Percentiles rank a stretch among this genome's conserved stretches.
Conservation (phyloP, 2,797 vertebrate genomes). For the Strix occidentalis region DNA sequence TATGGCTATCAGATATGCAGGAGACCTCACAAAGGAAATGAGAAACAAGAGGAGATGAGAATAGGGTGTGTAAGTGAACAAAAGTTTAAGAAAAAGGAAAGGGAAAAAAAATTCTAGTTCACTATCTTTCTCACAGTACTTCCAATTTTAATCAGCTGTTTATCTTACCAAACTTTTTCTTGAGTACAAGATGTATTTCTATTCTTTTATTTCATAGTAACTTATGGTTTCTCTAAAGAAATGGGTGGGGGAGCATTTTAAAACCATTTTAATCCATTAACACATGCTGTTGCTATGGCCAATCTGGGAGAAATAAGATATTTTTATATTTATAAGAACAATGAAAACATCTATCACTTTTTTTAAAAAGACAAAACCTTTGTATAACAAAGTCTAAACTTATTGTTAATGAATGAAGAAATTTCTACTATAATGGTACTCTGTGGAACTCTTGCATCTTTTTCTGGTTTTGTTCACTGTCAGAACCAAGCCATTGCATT, state of each 20-base stretch:
- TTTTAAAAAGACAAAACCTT: background rate
- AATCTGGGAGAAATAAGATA: background rate
- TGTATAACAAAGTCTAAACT: background rate
- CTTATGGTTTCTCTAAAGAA: background rate
- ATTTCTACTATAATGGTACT: background rate
- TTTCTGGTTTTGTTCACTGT: background rate
- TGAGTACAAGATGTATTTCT: background rate
- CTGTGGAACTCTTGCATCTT: background rate
- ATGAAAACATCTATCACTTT: background rate
- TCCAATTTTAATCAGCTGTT: background rate
- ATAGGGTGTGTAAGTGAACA: background rate
- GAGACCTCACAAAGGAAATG: background rate
- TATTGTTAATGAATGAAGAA: background rate
- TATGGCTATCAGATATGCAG: background rate
- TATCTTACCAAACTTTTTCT: background rate
- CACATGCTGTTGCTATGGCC: background rate
- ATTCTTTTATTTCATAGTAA: background rate
- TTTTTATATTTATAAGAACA: background rate
- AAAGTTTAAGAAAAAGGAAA: background rate
- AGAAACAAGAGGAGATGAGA: background rate
- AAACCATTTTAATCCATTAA: background rate
- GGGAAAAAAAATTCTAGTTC: background rate
- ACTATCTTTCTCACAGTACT: background rate
- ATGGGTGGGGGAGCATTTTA: background rate
- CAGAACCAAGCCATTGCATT: background rate